A percentile compares a stretch with the other conserved stretches of the same genome.
Evolutionary conservation across 1,140 invertebrate genomes (phyloP).

Genomic region (Drosophila teissieri): DNA sequence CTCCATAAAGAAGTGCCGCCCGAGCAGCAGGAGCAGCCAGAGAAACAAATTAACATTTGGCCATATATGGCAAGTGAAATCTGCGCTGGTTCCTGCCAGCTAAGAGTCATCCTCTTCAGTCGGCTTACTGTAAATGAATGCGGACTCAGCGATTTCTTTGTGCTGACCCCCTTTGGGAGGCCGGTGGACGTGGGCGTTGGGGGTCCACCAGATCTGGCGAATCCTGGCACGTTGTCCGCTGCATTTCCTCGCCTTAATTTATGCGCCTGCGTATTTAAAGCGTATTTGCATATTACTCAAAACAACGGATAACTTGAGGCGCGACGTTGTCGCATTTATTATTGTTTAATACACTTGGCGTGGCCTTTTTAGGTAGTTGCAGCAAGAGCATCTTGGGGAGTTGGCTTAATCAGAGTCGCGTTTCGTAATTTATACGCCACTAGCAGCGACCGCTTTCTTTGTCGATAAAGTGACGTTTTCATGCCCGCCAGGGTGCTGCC

Average conservation of each 20-base stretch:
- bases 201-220: neutral
- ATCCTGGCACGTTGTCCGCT: constrained; percentile 53
- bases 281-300: constrained; percentile 81
- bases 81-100: constrained; percentile 42
- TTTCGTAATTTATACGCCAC: constrained; percentile 72
- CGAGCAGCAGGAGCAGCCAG: constrained; percentile 42
- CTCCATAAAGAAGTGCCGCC: constrained; percentile 37
- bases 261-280: constrained; percentile 72
- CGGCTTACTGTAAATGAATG: constrained; percentile 76
- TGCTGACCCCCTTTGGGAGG: constrained; percentile 55
- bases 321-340: constrained; percentile 76
- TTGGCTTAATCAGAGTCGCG: constrained; percentile 64
- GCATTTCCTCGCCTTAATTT: constrained; percentile 77
- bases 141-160: constrained; percentile 66
- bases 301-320: constrained; percentile 59
- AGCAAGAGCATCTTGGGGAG: constrained; percentile 33
- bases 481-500: constrained; percentile 41
- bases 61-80: constrained; percentile 74
- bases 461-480: constrained; percentile 75
- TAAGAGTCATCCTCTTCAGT: constrained; percentile 61
- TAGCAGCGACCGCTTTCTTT: constrained; percentile 71
- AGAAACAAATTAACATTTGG: constrained; percentile 59
- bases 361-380: constrained; percentile 69
- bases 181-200: constrained; percentile 43
- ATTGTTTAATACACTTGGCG: constrained; percentile 77